Conservation (phyloP, 1,140 invertebrate genomes). For the Monochamus saltuarius region DNA sequence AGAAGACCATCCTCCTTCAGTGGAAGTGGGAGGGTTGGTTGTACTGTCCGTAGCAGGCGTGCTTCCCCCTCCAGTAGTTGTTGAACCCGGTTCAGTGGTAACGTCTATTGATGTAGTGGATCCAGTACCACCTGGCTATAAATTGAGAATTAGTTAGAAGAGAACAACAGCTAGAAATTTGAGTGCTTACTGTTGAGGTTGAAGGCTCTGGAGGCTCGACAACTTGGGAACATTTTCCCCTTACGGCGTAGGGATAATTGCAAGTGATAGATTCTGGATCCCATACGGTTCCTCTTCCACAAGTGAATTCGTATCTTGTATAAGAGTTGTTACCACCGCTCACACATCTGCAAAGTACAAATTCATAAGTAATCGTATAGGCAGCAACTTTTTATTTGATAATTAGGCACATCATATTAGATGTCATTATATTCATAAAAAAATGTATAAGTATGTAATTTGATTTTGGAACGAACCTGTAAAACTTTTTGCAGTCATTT, state of each 20-base stretch:
- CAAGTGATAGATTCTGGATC: conserved; percentile 54
- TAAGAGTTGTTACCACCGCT: conserved; percentile 55
- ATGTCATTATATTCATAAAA: too few species aligned
- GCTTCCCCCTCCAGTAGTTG: background rate
- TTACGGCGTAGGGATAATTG: conserved; percentile 54
- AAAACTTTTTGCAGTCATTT: conserved; percentile 74
- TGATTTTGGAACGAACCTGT: conserved; percentile 67
- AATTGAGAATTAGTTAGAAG: background rate
- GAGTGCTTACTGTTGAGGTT: too few species aligned
- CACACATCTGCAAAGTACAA: conserved; percentile 69
- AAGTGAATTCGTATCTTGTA: conserved; percentile 61
- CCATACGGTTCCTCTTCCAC: conserved; percentile 60
- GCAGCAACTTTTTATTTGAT: too few species aligned
- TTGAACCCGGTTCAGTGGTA: background rate
- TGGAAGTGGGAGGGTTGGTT: conserved; percentile 1
- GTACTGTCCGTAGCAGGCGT: conserved; percentile 18
- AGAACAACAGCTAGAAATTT: too few species aligned
- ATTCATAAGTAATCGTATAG: background rate
- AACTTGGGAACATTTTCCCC: conserved; percentile 35
- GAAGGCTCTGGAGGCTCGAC: too few species aligned
- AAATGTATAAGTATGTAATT: too few species aligned
- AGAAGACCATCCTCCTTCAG: conserved; percentile 9
- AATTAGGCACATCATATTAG: too few species aligned
- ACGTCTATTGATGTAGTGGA: background rate
- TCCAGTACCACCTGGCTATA: background rate